Conservation (phyloP, 2,797 vertebrate genomes). For the Leptoclinus maculatus region DNA sequence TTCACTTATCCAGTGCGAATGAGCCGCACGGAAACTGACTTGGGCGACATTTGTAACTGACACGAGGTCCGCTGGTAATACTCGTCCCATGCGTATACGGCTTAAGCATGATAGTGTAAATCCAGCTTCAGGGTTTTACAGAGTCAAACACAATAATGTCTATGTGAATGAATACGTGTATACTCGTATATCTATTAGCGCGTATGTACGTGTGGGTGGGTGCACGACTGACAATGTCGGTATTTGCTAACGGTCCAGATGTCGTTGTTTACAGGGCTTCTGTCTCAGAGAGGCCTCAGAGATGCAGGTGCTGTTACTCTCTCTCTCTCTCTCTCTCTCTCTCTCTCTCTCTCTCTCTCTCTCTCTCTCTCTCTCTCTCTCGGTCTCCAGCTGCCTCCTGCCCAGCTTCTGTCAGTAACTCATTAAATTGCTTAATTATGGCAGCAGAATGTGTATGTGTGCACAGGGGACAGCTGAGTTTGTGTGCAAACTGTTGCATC, state of each 20-base stretch:
- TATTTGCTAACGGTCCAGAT: neutral
- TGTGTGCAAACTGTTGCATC: neutral
- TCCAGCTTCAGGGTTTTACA: neutral
- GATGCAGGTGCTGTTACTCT: constrained; percentile 21
- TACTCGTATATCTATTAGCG: too few species aligned
- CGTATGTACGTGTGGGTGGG: neutral
- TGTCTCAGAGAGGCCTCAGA: constrained; percentile 7
- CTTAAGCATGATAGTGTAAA: too few species aligned
- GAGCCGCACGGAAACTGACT: too few species aligned
- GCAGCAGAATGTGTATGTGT: constrained; percentile 31
- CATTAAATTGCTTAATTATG: constrained; percentile 55
- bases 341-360: neutral
- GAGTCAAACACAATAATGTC: too few species aligned
- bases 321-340: neutral
- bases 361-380: neutral
- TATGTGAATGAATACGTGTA: neutral
- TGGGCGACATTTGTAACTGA: too few species aligned
- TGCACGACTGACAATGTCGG: neutral
- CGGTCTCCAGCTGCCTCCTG: constrained; percentile 32
- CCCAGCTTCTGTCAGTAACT: constrained; percentile 42
- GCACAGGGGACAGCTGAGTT: constrained; percentile 16
- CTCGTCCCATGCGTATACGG: too few species aligned
- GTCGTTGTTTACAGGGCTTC: constrained; percentile 13
- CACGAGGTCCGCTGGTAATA: too few species aligned
- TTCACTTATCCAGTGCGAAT: too few species aligned